Evolutionary conservation across 2,113 vertebrate species (phyloP).

Genomic region (Microtus richardsoni): DNA sequence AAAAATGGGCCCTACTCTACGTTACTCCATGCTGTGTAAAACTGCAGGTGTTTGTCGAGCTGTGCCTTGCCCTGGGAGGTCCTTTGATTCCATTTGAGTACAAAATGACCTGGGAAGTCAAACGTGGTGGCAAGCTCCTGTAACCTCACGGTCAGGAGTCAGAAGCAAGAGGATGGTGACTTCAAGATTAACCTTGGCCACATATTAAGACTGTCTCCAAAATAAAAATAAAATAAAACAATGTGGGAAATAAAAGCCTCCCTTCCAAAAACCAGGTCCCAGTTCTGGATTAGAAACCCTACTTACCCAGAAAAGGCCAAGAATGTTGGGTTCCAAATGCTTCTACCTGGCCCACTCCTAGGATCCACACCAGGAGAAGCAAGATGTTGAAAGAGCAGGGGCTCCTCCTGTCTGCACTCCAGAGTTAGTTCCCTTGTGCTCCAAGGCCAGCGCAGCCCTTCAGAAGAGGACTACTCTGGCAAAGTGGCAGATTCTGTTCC

Average conservation of each 20-base stretch:
- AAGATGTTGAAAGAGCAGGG: neutral
- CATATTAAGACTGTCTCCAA: neutral
- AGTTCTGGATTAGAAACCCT: neutral
- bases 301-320: neutral
- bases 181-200: neutral
- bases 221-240: neutral
- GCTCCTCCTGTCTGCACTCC: neutral
- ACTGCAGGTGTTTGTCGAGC: neutral
- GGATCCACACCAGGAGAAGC: neutral
- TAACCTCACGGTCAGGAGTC: neutral
- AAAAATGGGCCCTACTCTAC: neutral
- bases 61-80: neutral
- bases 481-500: neutral
- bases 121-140: neutral
- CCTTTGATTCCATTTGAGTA: neutral
- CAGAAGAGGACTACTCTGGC: neutral
- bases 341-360: neutral
- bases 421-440: neutral
- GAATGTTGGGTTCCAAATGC: neutral
- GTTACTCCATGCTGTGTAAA: neutral
- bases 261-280: neutral
- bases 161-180: neutral
- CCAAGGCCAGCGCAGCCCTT: neutral
- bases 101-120: neutral
- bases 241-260: neutral